Evolutionary conservation across 2,888 invertebrate genomes (phyloP).

Genomic region (Cephonodes hylas): DNA sequence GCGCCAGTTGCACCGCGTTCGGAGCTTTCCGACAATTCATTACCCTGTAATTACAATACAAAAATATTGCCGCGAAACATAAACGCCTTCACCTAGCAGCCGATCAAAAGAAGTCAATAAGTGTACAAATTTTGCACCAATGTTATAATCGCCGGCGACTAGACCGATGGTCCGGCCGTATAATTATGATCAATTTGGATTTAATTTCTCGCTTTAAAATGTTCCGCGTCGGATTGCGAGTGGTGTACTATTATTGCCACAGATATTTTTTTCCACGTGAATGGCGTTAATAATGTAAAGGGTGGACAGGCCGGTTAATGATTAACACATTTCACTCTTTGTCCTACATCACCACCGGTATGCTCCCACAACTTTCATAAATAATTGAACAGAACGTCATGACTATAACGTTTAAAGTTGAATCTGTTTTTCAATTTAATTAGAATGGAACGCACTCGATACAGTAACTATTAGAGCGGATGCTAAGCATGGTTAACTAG

Average conservation of each 20-base stretch:
- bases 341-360: slow-evolving; percentile 25
- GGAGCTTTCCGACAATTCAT: slow-evolving; percentile 48
- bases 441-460: slow-evolving; percentile 53
- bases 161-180: slow-evolving; percentile 23
- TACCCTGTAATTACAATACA: slow-evolving; percentile 55
- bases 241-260: neutral
- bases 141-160: neutral
- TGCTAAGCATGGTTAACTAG: slow-evolving; percentile 70
- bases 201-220: slow-evolving; percentile 24
- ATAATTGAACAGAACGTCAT: slow-evolving; percentile 33
- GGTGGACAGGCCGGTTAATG: slow-evolving; percentile 16
- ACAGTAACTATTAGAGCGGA: slow-evolving; percentile 62
- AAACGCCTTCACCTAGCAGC: neutral
- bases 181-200: slow-evolving; percentile 16
- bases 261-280: neutral
- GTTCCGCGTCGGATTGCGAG: slow-evolving; percentile 20
- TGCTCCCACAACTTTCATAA: slow-evolving; percentile 39
- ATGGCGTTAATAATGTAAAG: slow-evolving; percentile 16
- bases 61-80: slow-evolving; percentile 26
- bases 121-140: slow-evolving; percentile 10
- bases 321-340: slow-evolving; percentile 18
- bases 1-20: slow-evolving; percentile 52
- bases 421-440: slow-evolving; percentile 56
- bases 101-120: slow-evolving; percentile 36
- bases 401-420: slow-evolving; percentile 41